These are phyloP conservation scores for Acipenser ruthenus DNA, from an alignment of 2,797 vertebrate genomes.

Conservation along the genomic window DNA sequence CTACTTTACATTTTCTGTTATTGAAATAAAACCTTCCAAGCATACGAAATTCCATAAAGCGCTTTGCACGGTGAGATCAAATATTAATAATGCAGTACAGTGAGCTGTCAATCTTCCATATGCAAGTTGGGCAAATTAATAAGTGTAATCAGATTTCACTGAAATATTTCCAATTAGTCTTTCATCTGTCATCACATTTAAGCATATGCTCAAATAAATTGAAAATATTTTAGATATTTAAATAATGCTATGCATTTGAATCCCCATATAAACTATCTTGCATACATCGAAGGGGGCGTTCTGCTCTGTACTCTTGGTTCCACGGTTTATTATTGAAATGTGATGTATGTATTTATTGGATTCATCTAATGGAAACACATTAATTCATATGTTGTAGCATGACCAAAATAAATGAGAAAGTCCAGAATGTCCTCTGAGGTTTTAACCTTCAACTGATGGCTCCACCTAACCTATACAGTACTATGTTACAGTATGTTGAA, in stretches of 20 bases:
- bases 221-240: background rate
- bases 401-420: too few species aligned
- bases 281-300: too few species aligned
- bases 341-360: too few species aligned
- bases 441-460: too few species aligned
- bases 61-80: background rate
- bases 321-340: too few species aligned
- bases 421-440: too few species aligned
- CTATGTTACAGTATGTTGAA: too few species aligned
- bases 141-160: background rate
- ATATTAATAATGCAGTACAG: conserved; percentile 8
- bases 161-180: conserved; percentile 5
- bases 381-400: too few species aligned
- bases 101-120: conserved; percentile 8
- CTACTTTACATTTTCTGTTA: conserved; percentile 3
- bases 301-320: too few species aligned
- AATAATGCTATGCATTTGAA: background rate
- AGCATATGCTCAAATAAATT: conserved; percentile 2
- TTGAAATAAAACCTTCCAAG: conserved; percentile 9
- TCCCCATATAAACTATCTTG: too few species aligned
- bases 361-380: too few species aligned
- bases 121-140: conserved; percentile 7
- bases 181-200: background rate
- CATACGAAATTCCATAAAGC: conserved; percentile 2
- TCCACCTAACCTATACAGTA: too few species aligned